Conservation (phyloP, 2,797 vertebrate genomes). For the Syngnathus rostellatus region DNA sequence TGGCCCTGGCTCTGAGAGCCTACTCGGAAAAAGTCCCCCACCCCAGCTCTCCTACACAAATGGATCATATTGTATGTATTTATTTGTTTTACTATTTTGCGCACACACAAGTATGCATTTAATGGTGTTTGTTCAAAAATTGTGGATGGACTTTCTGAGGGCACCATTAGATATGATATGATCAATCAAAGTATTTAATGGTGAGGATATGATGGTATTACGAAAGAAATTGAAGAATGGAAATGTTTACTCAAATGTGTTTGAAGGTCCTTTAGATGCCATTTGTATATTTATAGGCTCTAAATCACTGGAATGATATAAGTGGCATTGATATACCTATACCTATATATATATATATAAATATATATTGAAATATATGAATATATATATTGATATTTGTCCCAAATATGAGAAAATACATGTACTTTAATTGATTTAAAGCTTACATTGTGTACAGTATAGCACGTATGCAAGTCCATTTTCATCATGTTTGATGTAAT, state of each 20-base stretch:
- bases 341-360: conserved; percentile 11
- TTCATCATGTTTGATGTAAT: conserved; percentile 75
- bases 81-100: background rate
- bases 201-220: conserved; percentile 40
- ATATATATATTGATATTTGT: conserved; percentile 76
- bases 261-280: conserved; percentile 64
- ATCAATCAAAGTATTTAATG: conserved; percentile 23
- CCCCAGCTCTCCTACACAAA: background rate
- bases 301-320: conserved; percentile 74
- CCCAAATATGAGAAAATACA: conserved; percentile 56
- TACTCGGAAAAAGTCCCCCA: background rate
- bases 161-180: conserved; percentile 1
- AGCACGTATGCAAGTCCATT: conserved; percentile 74
- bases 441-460: conserved; percentile 69
- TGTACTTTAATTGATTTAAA: conserved; percentile 70
- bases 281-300: conserved; percentile 71
- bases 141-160: conserved; percentile 14
- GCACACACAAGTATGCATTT: conserved; percentile 8
- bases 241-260: conserved; percentile 67
- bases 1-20: background rate
- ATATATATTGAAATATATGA: conserved; percentile 26
- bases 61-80: background rate
- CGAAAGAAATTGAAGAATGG: conserved; percentile 52
- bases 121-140: conserved; percentile 13
- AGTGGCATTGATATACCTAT: conserved; percentile 69